Evolutionary conservation across 1,140 invertebrate genomes (phyloP).

Genomic region (Lysiphlebus fabarum): DNA sequence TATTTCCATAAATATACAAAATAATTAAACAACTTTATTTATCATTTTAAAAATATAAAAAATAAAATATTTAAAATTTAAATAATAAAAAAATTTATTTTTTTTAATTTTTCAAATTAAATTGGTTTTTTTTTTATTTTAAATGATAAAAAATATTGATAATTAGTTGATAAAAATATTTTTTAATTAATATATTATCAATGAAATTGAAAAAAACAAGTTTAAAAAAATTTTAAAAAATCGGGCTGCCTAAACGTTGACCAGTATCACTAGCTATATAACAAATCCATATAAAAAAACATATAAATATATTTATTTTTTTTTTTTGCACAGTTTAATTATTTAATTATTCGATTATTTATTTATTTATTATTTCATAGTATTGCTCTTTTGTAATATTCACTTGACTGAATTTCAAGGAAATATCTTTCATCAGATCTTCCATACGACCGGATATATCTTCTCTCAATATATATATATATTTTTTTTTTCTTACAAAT

Average conservation of each 20-base stretch:
- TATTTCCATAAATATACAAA: slow-evolving; percentile 8
- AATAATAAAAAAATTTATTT: not conserved
- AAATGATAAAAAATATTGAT: slow-evolving; percentile 6
- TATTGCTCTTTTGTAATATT: too few relatives aligned
- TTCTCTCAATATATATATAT: too few relatives aligned
- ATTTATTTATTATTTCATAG: too few relatives aligned
- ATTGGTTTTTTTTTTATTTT: not conserved
- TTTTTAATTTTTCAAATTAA: too few relatives aligned
- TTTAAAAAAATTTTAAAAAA: slow-evolving; percentile 2
- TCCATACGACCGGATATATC: too few relatives aligned
- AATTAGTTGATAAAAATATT: slow-evolving; percentile 11
- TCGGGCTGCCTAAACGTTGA: slow-evolving; percentile 18
- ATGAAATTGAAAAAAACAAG: too few relatives aligned
- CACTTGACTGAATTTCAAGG: too few relatives aligned
- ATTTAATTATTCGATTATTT: too few relatives aligned
- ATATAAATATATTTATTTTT: slow-evolving; percentile 7
- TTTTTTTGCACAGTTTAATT: not conserved
- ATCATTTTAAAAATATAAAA: not conserved
- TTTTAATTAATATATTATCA: slow-evolving; percentile 1
- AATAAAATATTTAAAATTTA: not conserved
- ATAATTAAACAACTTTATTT: slow-evolving; percentile 8
- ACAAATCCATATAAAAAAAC: not conserved
- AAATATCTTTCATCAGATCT: too few relatives aligned
- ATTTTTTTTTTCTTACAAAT: too few relatives aligned
- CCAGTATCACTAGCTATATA: slow-evolving; percentile 13